Evolutionary conservation across 1,140 invertebrate genomes (phyloP).

Genomic region (Andricus grossulariae): DNA sequence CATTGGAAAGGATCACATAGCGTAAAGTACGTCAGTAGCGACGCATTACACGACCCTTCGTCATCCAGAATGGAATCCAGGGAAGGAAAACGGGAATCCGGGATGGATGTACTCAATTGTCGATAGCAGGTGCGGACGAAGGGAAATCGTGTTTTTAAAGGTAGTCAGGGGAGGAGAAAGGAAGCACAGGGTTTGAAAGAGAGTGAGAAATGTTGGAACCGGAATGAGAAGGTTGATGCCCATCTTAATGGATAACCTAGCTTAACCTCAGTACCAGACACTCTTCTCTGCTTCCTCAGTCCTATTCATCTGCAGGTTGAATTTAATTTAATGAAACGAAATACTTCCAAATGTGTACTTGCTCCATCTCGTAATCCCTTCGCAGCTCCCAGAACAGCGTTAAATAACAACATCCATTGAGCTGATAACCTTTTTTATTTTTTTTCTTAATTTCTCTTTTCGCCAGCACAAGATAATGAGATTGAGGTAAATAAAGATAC

Average conservation of each 20-base stretch:
- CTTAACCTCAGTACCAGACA: slow-evolving; percentile 23
- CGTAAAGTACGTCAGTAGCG: slow-evolving; percentile 25
- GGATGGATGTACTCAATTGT: slow-evolving; percentile 42
- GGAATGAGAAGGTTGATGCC: slow-evolving; percentile 20
- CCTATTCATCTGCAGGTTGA: slow-evolving; percentile 18
- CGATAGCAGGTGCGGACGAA: slow-evolving; percentile 25
- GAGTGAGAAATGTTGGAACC: slow-evolving; percentile 33
- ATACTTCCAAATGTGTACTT: slow-evolving; percentile 16
- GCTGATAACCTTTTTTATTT: slow-evolving; percentile 2
- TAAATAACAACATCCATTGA: slow-evolving; percentile 1
- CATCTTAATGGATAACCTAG: slow-evolving; percentile 36
- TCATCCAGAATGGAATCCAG: slow-evolving; percentile 13
- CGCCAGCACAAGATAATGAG: slow-evolving; percentile 30
- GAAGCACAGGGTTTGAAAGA: not conserved
- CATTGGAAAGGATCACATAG: slow-evolving; percentile 13
- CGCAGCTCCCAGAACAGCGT: slow-evolving; percentile 2
- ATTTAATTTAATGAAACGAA: slow-evolving; percentile 49
- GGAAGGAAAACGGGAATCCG: slow-evolving; percentile 34
- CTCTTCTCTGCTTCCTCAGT: slow-evolving; percentile 24
- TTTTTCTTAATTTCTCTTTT: not conserved
- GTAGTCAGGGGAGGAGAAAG: slow-evolving; percentile 27
- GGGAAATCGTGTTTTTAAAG: slow-evolving; percentile 26
- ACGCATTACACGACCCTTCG: slow-evolving; percentile 10
- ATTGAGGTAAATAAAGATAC: slow-evolving; percentile 32
- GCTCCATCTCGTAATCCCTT: not conserved